Percentiles rank a stretch among this genome's conserved stretches.
Conservation (phyloP, 2,888 invertebrate genomes). For the Apodemia duryi region DNA sequence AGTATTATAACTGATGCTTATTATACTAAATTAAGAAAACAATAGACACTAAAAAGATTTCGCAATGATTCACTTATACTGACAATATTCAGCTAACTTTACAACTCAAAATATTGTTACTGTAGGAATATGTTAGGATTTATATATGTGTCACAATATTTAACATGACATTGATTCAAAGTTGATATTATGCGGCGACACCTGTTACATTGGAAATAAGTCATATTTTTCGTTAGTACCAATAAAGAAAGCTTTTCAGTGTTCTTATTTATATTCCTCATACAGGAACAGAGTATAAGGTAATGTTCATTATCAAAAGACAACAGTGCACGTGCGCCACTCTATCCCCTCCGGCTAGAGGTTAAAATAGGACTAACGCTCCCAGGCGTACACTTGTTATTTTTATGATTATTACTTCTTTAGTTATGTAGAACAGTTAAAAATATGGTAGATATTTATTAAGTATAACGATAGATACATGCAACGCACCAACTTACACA, state of each 20-base stretch:
- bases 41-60: too few relatives aligned
- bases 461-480: slow-evolving; percentile 20
- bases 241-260: slow-evolving; percentile 10
- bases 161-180: not conserved
- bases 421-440: not conserved
- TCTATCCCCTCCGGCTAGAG: slow-evolving; percentile 54
- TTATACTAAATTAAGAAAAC: too few relatives aligned
- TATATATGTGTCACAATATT: not conserved
- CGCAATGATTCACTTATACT: too few relatives aligned
- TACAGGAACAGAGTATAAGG: slow-evolving; percentile 33
- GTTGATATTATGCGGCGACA: not conserved
- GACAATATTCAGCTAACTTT: too few relatives aligned
- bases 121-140: too few relatives aligned
- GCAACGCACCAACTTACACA: slow-evolving; percentile 74
- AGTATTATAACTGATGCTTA: too few relatives aligned
- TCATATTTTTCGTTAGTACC: not conserved
- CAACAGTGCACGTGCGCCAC: slow-evolving; percentile 65
- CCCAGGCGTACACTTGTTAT: slow-evolving; percentile 47
- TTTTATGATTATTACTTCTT: slow-evolving; percentile 58
- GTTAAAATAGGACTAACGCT: slow-evolving; percentile 56
- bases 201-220: slow-evolving; percentile 7
- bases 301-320: slow-evolving; percentile 48
- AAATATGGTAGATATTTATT: slow-evolving; percentile 25
- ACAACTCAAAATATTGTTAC: too few relatives aligned
- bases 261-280: slow-evolving; percentile 32